Evolutionary conservation across 2,113 vertebrate genomes (phyloP).

Genomic region (Alexandromys fortis): DNA sequence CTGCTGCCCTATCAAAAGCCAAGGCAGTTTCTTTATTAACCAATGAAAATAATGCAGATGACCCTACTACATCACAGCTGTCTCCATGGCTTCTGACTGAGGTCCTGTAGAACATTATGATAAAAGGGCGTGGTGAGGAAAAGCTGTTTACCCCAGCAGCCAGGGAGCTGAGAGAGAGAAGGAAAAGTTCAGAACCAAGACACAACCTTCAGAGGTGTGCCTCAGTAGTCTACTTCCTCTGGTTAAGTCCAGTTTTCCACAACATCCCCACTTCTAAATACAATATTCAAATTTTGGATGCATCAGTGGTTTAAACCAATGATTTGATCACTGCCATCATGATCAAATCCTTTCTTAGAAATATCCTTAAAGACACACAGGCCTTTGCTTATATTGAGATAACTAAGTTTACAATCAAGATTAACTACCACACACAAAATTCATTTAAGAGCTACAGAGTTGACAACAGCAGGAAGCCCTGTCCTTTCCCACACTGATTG

Average conservation of each 20-base stretch:
- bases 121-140: neutral
- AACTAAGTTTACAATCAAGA: neutral
- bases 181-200: neutral
- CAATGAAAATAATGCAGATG: too few species aligned
- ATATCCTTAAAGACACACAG: neutral
- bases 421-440: neutral
- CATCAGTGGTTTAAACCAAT: too few species aligned
- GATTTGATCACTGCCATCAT: neutral
- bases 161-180: neutral
- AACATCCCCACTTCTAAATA: neutral
- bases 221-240: neutral
- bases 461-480: neutral
- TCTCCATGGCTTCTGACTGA: neutral
- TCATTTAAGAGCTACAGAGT: neutral
- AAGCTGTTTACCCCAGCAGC: neutral
- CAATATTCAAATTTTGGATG: neutral
- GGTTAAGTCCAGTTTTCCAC: neutral
- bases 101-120: neutral
- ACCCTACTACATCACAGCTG: too few species aligned
- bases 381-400: neutral
- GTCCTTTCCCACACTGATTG: neutral
- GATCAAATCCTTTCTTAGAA: neutral
- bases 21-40: too few species aligned
- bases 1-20: too few species aligned
- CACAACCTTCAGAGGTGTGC: neutral